phyloP scores from a whole-genome alignment of 1,140 invertebrate genomes.

The Euglossa dilemma region DNA sequence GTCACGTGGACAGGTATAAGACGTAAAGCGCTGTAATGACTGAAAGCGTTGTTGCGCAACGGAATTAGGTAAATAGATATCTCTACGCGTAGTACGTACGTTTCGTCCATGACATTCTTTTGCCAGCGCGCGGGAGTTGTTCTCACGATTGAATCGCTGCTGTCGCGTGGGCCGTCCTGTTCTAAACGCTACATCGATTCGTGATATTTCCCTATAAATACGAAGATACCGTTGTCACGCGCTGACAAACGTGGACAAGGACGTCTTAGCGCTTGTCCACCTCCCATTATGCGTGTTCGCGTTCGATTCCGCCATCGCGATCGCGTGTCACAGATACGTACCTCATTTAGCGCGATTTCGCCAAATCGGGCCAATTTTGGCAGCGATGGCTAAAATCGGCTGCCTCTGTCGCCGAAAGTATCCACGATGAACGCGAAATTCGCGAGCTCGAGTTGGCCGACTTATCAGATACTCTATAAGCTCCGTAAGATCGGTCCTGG shows the following conservation, averaged over 20 bases:
- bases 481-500: neutral
- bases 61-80: constrained; percentile 42
- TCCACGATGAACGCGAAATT: too few relatives aligned
- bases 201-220: constrained; percentile 10
- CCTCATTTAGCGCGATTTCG: too few relatives aligned
- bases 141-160: constrained; percentile 37
- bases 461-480: neutral
- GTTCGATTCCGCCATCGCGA: neutral
- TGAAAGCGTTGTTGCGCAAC: constrained; percentile 35
- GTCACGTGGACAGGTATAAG: neutral
- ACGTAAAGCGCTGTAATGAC: neutral
- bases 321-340: too few relatives aligned
- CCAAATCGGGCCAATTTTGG: too few relatives aligned
- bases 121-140: neutral
- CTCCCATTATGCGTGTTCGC: neutral
- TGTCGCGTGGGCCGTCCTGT: constrained; percentile 29
- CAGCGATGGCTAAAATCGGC: too few relatives aligned
- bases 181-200: constrained; percentile 25
- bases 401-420: too few relatives aligned
- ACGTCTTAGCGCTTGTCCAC: neutral
- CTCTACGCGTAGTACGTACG: constrained; percentile 26
- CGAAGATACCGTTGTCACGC: neutral
- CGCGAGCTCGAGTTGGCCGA: neutral
- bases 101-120: constrained; percentile 49
- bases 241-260: neutral